These are phyloP conservation scores for Coenonympha arcania DNA, from an alignment of 2,888 invertebrate genomes.

Conservation along the genomic window DNA sequence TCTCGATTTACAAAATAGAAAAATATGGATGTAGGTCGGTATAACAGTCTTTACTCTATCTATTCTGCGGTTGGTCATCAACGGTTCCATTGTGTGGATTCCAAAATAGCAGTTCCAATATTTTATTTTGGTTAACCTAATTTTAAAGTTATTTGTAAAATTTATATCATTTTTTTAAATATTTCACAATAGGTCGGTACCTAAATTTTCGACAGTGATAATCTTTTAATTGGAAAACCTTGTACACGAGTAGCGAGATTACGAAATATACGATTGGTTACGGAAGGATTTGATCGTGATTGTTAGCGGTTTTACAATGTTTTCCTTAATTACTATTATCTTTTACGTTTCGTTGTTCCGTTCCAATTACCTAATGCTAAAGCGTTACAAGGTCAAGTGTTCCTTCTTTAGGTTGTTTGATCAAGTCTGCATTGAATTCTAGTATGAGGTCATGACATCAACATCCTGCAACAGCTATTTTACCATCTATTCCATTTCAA, in stretches of 20 bases:
- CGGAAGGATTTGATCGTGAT: slow-evolving; percentile 12
- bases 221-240: slow-evolving; percentile 3
- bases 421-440: neutral
- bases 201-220: neutral
- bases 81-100: too few species aligned
- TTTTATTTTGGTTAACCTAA: too few species aligned
- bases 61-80: too few species aligned
- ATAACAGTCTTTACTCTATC: too few species aligned
- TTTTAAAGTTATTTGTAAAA: too few species aligned
- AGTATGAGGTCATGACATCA: too few species aligned
- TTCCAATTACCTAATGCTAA: neutral
- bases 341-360: slow-evolving; percentile 1
- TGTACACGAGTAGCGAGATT: neutral
- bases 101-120: too few species aligned
- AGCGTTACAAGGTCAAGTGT: slow-evolving; percentile 4
- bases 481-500: too few species aligned
- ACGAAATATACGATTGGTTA: slow-evolving; percentile 2
- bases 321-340: neutral
- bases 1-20: too few species aligned
- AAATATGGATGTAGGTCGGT: too few species aligned
- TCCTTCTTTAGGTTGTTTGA: neutral
- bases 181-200: slow-evolving; percentile 10
- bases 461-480: too few species aligned
- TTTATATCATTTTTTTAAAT: neutral
- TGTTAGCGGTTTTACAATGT: neutral